Evolutionary conservation across 2,797 vertebrate genomes (phyloP), one percentile per base, ranked within the genome.

Genomic region (Choloepus didactylus): DNA sequence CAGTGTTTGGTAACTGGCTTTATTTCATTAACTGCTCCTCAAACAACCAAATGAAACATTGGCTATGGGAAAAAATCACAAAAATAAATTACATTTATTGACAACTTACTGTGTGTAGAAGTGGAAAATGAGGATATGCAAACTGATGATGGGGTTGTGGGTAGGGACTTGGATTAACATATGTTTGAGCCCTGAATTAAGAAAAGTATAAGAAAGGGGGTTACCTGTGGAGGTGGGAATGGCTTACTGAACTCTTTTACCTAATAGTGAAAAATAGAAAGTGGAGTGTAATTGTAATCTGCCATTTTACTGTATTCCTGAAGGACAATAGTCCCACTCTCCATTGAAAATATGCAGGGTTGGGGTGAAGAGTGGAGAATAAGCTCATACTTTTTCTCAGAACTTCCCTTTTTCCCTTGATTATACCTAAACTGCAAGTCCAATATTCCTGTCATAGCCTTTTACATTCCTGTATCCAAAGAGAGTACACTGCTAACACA

Each of bases 221-320:
- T 4, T 21, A 46, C 11, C 38, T 14, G 7, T 9, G 2, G 21
- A 59, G 29, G 21, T 4, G 0, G 1, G 12, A 14, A 38, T 14
- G 10, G 31, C 46, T 35, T 41, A 5, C 23, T 25, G 44, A 79
- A 25, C 72, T 38, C 31, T 0, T 1, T 3, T 2, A 23, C 3
- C 25, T 62, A 23, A 27, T 29, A 19, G 2, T n/a, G 1, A 66
- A 49, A 64, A 23, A 9, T 8, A 27, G 18, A 41, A 27, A 2
- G 35, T 35, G 25, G 21, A 27, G 46, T 9, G 14, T 54, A 11
- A 23, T 31, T 25, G 9, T 6, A 23, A 41, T 7, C 15, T 19
- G 10, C 14, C 15, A 4, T 6, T 6, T 3, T 7, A 69, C 11
- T 38, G 18, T 59, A 70, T 56, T 15, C 8, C 27, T n/a, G 35